Evolutionary conservation across 2,888 invertebrate genomes (phyloP).

Genomic region (Osmoderma eremita): DNA sequence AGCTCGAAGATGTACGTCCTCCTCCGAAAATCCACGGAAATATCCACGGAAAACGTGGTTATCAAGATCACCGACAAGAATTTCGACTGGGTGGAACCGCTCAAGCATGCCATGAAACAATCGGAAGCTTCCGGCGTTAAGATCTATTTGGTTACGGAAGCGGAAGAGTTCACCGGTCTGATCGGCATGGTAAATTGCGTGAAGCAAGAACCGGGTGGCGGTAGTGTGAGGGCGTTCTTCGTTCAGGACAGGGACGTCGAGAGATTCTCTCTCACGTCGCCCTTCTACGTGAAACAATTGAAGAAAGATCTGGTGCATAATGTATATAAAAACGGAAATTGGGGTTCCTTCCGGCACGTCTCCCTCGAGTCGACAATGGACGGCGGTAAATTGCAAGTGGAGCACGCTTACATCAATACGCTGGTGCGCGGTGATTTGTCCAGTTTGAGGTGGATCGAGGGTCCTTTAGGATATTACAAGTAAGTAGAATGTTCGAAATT

Average conservation of each 20-base stretch:
- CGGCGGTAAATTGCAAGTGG: conserved; percentile 70
- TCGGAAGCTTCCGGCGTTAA: conserved; percentile 70
- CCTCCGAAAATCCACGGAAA: conserved; percentile 68
- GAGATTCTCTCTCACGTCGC: conserved; percentile 69
- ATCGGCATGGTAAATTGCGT: conserved; percentile 92
- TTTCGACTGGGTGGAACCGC: conserved; percentile 82
- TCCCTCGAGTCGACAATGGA: conserved; percentile 67
- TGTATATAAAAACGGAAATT: conserved; percentile 80
- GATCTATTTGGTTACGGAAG: conserved; percentile 76
- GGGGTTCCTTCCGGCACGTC: conserved; percentile 91
- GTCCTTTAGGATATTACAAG: conserved; percentile 75
- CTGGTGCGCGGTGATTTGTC: conserved; percentile 92
- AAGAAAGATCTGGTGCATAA: conserved; percentile 86
- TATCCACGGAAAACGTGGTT: conserved; percentile 64
- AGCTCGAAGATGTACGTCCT: conserved; percentile 74
- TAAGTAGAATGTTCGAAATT: conserved; percentile 52
- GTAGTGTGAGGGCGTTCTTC: conserved; percentile 77
- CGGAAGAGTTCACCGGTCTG: conserved; percentile 78
- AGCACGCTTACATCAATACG: conserved; percentile 96
- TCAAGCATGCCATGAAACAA: conserved; percentile 80
- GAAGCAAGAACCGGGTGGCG: conserved; percentile 86
- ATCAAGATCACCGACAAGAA: conserved; percentile 75
- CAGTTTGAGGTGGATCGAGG: conserved; percentile 93
- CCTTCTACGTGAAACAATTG: conserved; percentile 73
- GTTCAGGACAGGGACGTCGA: conserved; percentile 73